Conservation (phyloP, 1,140 invertebrate species). For the Leptinotarsa texana region DNA sequence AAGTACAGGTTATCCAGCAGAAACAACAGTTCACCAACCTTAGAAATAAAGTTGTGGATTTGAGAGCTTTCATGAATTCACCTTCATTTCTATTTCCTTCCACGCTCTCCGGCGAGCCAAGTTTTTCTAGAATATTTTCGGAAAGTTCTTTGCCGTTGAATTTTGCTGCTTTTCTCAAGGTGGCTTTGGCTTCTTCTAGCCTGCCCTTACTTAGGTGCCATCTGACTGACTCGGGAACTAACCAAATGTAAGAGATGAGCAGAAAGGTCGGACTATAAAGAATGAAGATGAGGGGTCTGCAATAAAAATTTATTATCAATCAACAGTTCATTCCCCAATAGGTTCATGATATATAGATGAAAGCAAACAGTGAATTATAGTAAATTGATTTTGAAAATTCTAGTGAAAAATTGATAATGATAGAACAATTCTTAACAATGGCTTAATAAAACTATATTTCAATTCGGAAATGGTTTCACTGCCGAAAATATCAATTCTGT, state of each 20-base stretch:
- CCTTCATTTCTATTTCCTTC: conserved; percentile 38
- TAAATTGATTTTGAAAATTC: too few species aligned
- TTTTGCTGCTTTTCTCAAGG: conserved; percentile 55
- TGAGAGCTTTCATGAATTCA: conserved; percentile 59
- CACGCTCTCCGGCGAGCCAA: conserved; percentile 27
- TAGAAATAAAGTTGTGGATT: conserved; percentile 62
- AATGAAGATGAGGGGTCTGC: conserved; percentile 58
- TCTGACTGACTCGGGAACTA: conserved; percentile 59
- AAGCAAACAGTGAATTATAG: too few species aligned
- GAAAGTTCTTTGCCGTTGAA: conserved; percentile 67
- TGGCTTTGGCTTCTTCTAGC: conserved; percentile 57
- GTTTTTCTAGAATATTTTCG: conserved; percentile 59
- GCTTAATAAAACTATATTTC: too few species aligned
- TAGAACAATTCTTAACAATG: too few species aligned
- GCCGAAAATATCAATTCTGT: too few species aligned
- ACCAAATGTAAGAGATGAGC: conserved; percentile 50
- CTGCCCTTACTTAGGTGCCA: conserved; percentile 60
- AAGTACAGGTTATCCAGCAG: conserved; percentile 71
- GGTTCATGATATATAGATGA: too few species aligned
- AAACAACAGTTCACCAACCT: conserved; percentile 67
- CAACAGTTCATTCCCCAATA: too few species aligned
- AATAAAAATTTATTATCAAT: conserved; percentile 25
- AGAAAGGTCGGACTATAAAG: conserved; percentile 45
- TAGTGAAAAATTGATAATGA: too few species aligned
- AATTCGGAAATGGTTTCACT: too few species aligned